These are phyloP conservation scores for Naso thynnoides DNA, from an alignment of 2,797 vertebrate genomes.

Conservation along the genomic window DNA sequence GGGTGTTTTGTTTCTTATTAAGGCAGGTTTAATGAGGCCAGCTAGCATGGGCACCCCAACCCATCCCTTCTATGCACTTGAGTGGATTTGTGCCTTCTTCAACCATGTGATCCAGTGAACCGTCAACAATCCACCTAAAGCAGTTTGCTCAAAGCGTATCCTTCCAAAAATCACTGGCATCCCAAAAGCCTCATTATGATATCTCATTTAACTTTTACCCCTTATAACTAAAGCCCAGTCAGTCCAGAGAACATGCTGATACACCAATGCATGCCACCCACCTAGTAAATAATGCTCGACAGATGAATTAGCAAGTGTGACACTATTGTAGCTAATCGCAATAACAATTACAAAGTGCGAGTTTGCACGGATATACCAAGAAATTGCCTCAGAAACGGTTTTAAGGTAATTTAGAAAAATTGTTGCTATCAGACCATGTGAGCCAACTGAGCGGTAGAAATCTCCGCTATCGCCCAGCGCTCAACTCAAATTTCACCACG, in stretches of 20 bases:
- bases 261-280: neutral
- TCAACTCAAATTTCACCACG: no score
- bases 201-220: neutral
- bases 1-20: constrained; percentile 76
- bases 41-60: constrained; percentile 39
- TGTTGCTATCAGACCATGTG: no score
- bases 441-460: no score
- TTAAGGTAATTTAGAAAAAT: neutral
- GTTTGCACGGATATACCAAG: no score
- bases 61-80: constrained; percentile 37
- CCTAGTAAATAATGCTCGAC: no score
- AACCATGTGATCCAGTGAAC: constrained; percentile 26
- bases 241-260: constrained; percentile 8
- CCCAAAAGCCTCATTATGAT: neutral
- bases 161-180: constrained; percentile 3
- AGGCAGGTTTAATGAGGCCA: constrained; percentile 76
- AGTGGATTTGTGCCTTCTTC: constrained; percentile 21
- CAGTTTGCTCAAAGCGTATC: neutral
- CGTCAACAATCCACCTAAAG: constrained; percentile 12
- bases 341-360: no score
- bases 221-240: neutral
- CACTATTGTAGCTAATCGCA: no score
- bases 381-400: no score
- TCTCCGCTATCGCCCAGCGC: no score
- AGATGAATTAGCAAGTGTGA: no score